Base-by-base conservation (phyloP, 1,140 invertebrate species). In the Drosophila mojavensis region DNA sequence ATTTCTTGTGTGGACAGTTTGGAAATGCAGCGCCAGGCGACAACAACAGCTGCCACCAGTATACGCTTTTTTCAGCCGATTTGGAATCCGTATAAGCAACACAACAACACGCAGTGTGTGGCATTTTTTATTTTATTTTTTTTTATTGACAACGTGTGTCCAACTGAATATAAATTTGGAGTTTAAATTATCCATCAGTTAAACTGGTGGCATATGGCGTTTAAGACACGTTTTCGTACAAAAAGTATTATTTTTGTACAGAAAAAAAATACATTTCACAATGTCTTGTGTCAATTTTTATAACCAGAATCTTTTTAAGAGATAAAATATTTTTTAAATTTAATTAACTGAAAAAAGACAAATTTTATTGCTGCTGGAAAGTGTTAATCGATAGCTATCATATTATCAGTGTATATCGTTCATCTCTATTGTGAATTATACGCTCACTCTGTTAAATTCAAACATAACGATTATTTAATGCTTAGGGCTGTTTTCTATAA, bases 81-180 rank as follows among this genome's bases (percentile, higher is more conserved):
- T 89, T 90, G 80, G 84, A 89, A 89, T 89, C 84, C 84, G 67
- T 89, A 89, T 75, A 89, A 89, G 78, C 74, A 75, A 41, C 60
- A 33, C 39, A 71, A 69, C 58, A 81, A 67, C 67, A 67, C 55
- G 28, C 48, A 58, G 55, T 75, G 71, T 89, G 84, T 89, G 84
- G 56, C 33, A 63, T 75, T 66, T 83, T 76, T 69, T 45, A 17
- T 17, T 45, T 45, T 30, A 6, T 30, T 30, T 7, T 33, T 33
- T 17, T 17, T 33, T 85, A 45, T 50, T 17, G 28, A 9, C 45
- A 45, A 36, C 47, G 62, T 75, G 50, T 47, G 62, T 65, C 50
- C 51, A 60, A 33, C 55, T n/a, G 50, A 75, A 82, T 79, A 82
- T 78, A 71, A 67, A 41, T 61, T 20, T 58, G 24, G 11, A 26